Conservation (phyloP, 64 coral and sea anemone species). For the Montipora capricornis region DNA sequence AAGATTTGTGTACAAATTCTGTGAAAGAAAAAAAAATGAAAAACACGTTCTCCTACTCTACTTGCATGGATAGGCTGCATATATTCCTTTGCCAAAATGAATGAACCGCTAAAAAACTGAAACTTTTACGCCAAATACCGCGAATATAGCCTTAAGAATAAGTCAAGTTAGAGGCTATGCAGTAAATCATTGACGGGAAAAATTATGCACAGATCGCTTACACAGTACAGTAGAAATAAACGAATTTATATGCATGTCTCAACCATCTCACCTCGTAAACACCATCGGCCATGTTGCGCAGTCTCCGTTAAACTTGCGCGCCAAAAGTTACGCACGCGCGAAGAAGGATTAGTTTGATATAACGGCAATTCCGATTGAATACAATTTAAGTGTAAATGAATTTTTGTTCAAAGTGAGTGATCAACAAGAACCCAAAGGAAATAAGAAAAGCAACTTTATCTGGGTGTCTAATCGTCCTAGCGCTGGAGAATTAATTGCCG, state of each 20-base stretch:
- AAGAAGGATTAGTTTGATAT: neutral
- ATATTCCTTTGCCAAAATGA: neutral
- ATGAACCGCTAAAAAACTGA: neutral
- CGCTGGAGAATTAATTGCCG: too few relatives aligned
- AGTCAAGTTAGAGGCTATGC: neutral
- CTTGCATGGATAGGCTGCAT: too few relatives aligned
- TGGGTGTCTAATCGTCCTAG: too few relatives aligned
- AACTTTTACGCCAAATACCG: neutral
- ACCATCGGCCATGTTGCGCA: constrained; percentile 95
- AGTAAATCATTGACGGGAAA: neutral
- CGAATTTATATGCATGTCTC: neutral
- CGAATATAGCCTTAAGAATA: neutral
- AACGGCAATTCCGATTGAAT: neutral
- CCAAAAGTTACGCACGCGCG: constrained; percentile 90
- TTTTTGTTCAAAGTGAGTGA: too few relatives aligned
- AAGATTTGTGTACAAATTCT: neutral
- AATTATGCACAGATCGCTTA: constrained; percentile 4
- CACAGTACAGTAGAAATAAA: neutral
- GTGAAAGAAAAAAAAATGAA: neutral
- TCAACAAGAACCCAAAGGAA: too few relatives aligned
- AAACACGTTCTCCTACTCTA: too few relatives aligned
- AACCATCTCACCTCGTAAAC: constrained; percentile 81
- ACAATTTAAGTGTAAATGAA: neutral
- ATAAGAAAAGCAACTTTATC: too few relatives aligned
- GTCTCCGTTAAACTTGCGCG: constrained; percentile 93